A percentile compares a stretch with the other conserved stretches of the same genome.
Evolutionary conservation across 2,113 vertebrate genomes (phyloP).

Genomic region (Protomyctophum bolini): DNA sequence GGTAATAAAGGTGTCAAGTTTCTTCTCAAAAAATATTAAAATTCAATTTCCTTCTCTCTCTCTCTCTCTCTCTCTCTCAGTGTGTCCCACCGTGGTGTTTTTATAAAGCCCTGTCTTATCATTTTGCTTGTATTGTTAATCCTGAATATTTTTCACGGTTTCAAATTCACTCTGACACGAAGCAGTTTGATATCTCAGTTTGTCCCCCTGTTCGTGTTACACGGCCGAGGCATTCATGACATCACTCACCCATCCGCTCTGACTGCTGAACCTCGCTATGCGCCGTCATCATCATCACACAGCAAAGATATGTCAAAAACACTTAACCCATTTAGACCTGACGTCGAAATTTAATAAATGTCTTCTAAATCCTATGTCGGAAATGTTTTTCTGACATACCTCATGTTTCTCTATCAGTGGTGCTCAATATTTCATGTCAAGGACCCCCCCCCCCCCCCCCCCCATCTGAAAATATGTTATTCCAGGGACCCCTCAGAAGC

Average conservation of each 20-base stretch:
- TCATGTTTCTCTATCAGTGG: too few species aligned
- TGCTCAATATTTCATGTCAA: too few species aligned
- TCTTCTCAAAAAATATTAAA: constrained; percentile 41
- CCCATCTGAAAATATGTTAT: too few species aligned
- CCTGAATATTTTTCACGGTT: constrained; percentile 25
- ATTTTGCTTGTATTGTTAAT: constrained; percentile 37
- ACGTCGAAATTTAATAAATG: too few species aligned
- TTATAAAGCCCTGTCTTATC: constrained; percentile 44
- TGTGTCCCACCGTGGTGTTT: constrained; percentile 31
- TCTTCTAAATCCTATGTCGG: too few species aligned
- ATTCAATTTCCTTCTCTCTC: constrained; percentile 21
- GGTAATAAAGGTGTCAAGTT: constrained; percentile 63
- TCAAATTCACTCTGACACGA: constrained; percentile 48
- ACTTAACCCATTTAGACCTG: too few species aligned
- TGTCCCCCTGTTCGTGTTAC: constrained; percentile 9
- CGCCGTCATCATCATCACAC: too few species aligned
- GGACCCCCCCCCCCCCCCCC: too few species aligned
- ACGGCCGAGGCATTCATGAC: constrained; percentile 24
- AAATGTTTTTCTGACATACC: too few species aligned
- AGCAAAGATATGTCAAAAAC: too few species aligned
- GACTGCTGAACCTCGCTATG: constrained; percentile 3
- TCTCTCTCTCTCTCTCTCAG: constrained; percentile 7
- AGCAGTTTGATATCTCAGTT: constrained; percentile 31
- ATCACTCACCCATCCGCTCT: constrained; percentile 4
- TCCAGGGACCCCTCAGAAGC: too few species aligned